Evolutionary conservation across 2,113 vertebrate genomes (phyloP), one percentile per base, ranked within the genome.

Genomic region (Tachycineta bicolor): DNA sequence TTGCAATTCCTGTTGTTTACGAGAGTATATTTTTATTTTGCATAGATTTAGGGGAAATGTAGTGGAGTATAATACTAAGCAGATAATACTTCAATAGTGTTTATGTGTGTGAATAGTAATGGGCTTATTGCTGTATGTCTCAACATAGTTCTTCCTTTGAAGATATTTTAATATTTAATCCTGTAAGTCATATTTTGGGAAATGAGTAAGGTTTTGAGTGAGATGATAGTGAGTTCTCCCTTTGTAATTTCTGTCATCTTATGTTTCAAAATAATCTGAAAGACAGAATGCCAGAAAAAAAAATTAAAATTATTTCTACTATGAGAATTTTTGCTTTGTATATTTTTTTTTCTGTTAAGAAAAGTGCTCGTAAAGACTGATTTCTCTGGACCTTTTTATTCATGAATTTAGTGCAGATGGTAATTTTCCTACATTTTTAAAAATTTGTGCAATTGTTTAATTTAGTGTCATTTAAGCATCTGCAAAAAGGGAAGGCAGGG

Each of bases 401-500:
- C 59, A 82, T 95, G 83, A 97, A 97, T 97, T 97, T 96, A 97
- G 86, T 95, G 93, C 92, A 97, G 95, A 96, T 97, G 91, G 93
- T 97, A 97, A 96, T 98, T 98, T 95, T 95, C 94, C 80, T 96
- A 83, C 92, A 90, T 87, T 98, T 97, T 96, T 89, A 9, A 90
- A 98, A 98, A 97, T 96, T 67, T 96, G 83, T 97, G 68, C 97
- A 98, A 94, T 97, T 98, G 97, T 98, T 98, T 97, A 97, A 98
- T 98, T 97, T 97, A 96, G 90, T 95, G 77, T 97, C 86, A 96
- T 96, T 98, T 97, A 96, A 95, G 91, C 96, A 97, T 98, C 97
- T 98, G 96, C 96, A 97, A 93, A 95, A 95, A 95, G 93, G 96
- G 90, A 95, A 95, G 94, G 95, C 97, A 96, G 96, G 93, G 89